A percentile compares a stretch with the other conserved stretches of the same genome.
Conservation (phyloP, 2,113 vertebrate genomes). For the Todiramphus saurophagus region DNA sequence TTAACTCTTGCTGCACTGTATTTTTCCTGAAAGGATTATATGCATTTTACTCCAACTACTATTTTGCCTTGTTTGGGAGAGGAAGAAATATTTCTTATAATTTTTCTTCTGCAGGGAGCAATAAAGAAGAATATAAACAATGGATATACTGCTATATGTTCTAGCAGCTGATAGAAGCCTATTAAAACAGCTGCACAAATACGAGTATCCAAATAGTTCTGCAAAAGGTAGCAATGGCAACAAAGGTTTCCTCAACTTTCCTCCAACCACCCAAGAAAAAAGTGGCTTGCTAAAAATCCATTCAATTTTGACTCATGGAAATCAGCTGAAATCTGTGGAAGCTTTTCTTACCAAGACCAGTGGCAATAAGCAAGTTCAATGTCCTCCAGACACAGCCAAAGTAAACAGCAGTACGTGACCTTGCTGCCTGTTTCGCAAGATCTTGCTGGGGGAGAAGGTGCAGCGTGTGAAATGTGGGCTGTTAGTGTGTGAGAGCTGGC, state of each 20-base stretch:
- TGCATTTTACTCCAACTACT: neutral
- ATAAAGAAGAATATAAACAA: neutral
- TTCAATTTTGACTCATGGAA: neutral
- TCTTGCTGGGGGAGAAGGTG: neutral
- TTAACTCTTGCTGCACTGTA: fast-evolving
- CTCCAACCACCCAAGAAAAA: neutral
- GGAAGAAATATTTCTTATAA: neutral
- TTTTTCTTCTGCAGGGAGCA: neutral
- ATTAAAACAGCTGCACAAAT: neutral
- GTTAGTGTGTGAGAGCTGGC: neutral
- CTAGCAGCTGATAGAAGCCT: neutral
- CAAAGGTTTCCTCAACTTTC: neutral
- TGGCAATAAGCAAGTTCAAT: neutral
- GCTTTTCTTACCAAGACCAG: neutral
- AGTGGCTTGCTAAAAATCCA: neutral
- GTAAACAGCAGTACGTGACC: neutral
- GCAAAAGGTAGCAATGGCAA: neutral
- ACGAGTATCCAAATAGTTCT: neutral
- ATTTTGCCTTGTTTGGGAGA: neutral
- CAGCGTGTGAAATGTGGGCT: neutral
- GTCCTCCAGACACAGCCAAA: neutral
- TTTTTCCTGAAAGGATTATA: neutral
- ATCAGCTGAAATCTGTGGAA: neutral
- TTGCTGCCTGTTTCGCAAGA: neutral
- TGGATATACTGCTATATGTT: neutral